These are phyloP conservation scores for Bombus waltoni DNA, from an alignment of 1,140 invertebrate species.

Conservation along the genomic window DNA sequence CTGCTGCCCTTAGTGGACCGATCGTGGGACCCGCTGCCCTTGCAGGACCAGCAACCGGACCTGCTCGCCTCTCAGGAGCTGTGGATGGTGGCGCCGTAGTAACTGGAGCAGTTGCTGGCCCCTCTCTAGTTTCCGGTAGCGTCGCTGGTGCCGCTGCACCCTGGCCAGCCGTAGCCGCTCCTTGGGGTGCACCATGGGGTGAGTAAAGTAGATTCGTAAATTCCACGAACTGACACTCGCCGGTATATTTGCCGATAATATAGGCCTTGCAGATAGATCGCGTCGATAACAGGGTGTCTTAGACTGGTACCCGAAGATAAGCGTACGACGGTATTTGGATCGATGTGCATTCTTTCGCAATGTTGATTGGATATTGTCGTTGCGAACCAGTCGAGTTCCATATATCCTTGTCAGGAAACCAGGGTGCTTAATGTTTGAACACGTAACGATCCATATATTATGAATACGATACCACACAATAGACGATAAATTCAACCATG, in stretches of 20 bases:
- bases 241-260: no score
- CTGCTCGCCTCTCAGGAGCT: slow-evolving; percentile 77
- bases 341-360: background rate
- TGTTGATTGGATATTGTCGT: background rate
- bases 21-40: slow-evolving; percentile 70
- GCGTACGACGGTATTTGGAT: no score
- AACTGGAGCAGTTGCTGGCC: slow-evolving; percentile 79
- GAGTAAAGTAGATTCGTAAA: background rate
- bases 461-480: background rate
- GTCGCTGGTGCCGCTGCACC: slow-evolving; percentile 69
- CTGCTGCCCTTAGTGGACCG: slow-evolving; percentile 73
- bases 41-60: slow-evolving; percentile 76
- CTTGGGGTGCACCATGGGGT: slow-evolving; percentile 48
- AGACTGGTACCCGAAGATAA: no score
- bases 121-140: slow-evolving; percentile 78
- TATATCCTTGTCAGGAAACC: background rate
- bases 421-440: background rate
- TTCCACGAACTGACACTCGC: no score
- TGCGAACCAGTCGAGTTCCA: no score
- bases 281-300: no score
- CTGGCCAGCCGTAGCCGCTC: slow-evolving; percentile 36
- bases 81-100: slow-evolving; percentile 79
- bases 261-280: no score
- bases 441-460: background rate
- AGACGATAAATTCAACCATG: slow-evolving; percentile 23